Base-by-base conservation (phyloP, 2,113 vertebrate species). In the Ptilonorhynchus violaceus region DNA sequence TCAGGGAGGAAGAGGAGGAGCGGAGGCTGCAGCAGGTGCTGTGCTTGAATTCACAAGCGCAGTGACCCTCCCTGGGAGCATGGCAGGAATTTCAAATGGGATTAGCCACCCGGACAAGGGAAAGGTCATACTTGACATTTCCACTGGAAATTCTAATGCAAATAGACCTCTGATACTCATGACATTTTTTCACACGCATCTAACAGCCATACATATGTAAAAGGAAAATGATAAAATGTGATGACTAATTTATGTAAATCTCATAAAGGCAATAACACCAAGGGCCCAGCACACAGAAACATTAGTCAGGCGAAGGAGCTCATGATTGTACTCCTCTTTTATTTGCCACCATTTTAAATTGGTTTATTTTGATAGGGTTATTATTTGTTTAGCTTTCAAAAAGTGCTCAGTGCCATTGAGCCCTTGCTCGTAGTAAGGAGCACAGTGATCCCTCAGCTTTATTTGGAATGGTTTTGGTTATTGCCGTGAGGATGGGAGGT, bases 111-210 rank as follows among this genome's bases (percentile, higher is more conserved):
- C 97, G 19, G 90, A 98, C 98, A 98, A 98, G 97, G 82, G 96
- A 98, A 97, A 98, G 98, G 98, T 98, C 98, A 98, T 93, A 97
- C 97, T 98, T 97, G 97, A 97, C 98, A 98, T 98, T 98, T 98
- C 98, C 98, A 98, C 97, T 98, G 97, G 97, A 98, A 98, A 98
- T 98, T 97, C 97, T 98, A 98, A 98, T 97, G 96, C 98, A 98
- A 97, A 98, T 96, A 98, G 93, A 96, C 64, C 91, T 95, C 92
- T 97, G 97, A 95, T 96, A 95, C 94, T 95, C 78, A 42, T 64
- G 90, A 89, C 96, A 94, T 96, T 98, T 98, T 96, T 97, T 94
- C 89, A 96, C 91, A 78, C 76, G 62, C 92, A 63, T 94, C 88
- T 83, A 96, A 85, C 87, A 97, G 69, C 76, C 82, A 92, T 96